phyloP scores from a whole-genome alignment of 2,888 invertebrate species.

The Harpalus rubripes region DNA sequence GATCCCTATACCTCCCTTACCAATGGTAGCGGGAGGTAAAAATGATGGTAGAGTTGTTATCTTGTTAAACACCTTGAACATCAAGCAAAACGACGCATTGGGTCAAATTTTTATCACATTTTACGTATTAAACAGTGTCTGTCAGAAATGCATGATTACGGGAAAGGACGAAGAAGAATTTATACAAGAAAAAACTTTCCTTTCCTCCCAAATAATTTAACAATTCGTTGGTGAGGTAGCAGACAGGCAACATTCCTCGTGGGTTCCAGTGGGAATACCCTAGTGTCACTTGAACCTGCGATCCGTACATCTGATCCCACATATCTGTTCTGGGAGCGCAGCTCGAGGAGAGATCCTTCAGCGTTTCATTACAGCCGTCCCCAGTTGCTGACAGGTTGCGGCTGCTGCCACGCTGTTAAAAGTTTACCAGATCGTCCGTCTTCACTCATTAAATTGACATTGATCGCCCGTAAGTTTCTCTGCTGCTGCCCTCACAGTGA shows the following conservation, averaged over 20 bases:
- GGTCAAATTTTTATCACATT: too few species aligned
- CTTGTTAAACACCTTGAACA: too few species aligned
- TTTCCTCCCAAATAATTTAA: too few species aligned
- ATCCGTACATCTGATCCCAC: constrained; percentile 19
- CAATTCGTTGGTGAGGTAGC: too few species aligned
- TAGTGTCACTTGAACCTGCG: constrained; percentile 24
- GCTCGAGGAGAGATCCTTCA: constrained; percentile 43
- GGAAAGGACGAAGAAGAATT: too few species aligned
- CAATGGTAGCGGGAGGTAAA: too few species aligned
- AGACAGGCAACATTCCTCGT: neutral
- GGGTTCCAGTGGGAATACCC: constrained; percentile 15
- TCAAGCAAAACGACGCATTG: too few species aligned
- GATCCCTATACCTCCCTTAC: too few species aligned
- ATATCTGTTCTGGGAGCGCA: neutral
- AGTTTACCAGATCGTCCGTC: constrained; percentile 67
- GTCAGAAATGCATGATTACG: too few species aligned
- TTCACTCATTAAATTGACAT: constrained; percentile 67
- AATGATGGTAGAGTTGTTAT: too few species aligned
- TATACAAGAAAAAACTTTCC: too few species aligned
- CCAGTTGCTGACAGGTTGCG: constrained; percentile 44
- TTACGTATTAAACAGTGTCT: too few species aligned
- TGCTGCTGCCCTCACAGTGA: neutral
- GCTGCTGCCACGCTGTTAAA: constrained; percentile 60
- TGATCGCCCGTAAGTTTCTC: constrained; percentile 59
- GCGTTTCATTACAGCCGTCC: constrained; percentile 53